These are phyloP conservation scores for Tribolium castaneum DNA, from an alignment of 1,140 invertebrate genomes.

Conservation along the genomic window DNA sequence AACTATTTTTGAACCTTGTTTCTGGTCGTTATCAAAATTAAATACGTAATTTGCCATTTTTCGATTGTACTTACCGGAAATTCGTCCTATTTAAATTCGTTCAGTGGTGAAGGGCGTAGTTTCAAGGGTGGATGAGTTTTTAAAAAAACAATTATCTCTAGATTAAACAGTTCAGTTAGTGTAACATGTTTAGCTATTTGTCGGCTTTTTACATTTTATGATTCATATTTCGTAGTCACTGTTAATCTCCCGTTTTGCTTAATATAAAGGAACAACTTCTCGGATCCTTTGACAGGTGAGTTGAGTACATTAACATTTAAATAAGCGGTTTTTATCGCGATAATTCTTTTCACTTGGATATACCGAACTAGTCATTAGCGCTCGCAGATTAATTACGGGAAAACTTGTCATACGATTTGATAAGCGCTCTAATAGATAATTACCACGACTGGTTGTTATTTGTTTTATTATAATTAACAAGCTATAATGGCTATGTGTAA, in stretches of 20 bases:
- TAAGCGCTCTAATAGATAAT: slow-evolving; percentile 43
- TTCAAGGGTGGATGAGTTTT: slow-evolving; percentile 8
- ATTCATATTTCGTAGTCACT: slow-evolving; percentile 1
- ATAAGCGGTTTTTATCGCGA: slow-evolving; percentile 41
- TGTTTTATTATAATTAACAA: slow-evolving; percentile 37
- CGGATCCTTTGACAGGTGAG: slow-evolving; percentile 31
- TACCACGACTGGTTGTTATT: slow-evolving; percentile 35
- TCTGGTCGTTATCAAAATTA: slow-evolving; percentile 19
- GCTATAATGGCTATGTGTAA: slow-evolving; percentile 32
- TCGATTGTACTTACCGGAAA: slow-evolving; percentile 21
- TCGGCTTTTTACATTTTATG: not conserved
- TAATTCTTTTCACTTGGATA: slow-evolving; percentile 36
- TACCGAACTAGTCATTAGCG: slow-evolving; percentile 39
- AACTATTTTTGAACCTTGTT: slow-evolving; percentile 17
- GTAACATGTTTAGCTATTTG: not conserved
- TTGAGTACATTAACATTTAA: slow-evolving; percentile 43
- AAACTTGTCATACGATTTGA: slow-evolving; percentile 43
- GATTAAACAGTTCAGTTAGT: slow-evolving; percentile 1
- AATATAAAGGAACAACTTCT: slow-evolving; percentile 13
- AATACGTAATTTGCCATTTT: slow-evolving; percentile 24
- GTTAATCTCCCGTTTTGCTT: not conserved
- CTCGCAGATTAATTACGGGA: slow-evolving; percentile 37
- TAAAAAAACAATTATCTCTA: slow-evolving; percentile 7
- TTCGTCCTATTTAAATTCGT: slow-evolving; percentile 12
- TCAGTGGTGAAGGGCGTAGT: slow-evolving; percentile 10